These are phyloP conservation scores for Heterotis niloticus DNA, from an alignment of 2,113 vertebrate species.

Conservation along the genomic window DNA sequence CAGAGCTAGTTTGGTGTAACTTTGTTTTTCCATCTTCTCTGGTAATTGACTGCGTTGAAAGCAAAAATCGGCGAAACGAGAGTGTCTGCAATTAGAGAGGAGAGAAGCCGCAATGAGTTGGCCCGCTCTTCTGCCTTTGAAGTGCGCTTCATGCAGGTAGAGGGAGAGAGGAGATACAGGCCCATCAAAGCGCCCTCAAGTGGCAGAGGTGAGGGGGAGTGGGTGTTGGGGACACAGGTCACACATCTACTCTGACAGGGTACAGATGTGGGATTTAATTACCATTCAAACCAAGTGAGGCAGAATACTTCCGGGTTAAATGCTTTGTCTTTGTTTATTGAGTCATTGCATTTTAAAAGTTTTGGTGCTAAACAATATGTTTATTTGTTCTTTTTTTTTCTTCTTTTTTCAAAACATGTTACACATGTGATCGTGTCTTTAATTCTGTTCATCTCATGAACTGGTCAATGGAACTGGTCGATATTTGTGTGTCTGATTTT, in stretches of 20 bases:
- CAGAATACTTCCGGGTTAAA: too few relatives aligned
- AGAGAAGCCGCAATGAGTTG: background rate
- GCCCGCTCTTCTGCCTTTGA: background rate
- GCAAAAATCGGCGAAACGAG: background rate
- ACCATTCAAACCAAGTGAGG: background rate
- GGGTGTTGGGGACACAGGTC: background rate
- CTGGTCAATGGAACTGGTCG: too few relatives aligned
- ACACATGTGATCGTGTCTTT: too few relatives aligned
- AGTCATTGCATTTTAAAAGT: too few relatives aligned
- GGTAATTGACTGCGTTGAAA: slow-evolving; percentile 3
- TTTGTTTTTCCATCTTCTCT: background rate
- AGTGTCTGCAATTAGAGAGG: background rate
- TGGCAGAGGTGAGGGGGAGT: background rate
- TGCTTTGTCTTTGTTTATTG: too few relatives aligned
- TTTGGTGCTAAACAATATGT: too few relatives aligned
- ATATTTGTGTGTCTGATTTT: too few relatives aligned
- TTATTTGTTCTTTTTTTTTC: too few relatives aligned
- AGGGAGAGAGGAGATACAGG: background rate
- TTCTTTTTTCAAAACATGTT: too few relatives aligned
- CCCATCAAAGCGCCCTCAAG: slow-evolving; percentile 7
- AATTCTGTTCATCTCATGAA: too few relatives aligned
- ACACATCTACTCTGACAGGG: background rate
- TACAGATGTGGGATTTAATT: background rate
- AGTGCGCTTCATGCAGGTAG: background rate
- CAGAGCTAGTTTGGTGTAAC: background rate